phyloP scores from a whole-genome alignment of 2,888 invertebrate species.

The Cheilosia scutellata region DNA sequence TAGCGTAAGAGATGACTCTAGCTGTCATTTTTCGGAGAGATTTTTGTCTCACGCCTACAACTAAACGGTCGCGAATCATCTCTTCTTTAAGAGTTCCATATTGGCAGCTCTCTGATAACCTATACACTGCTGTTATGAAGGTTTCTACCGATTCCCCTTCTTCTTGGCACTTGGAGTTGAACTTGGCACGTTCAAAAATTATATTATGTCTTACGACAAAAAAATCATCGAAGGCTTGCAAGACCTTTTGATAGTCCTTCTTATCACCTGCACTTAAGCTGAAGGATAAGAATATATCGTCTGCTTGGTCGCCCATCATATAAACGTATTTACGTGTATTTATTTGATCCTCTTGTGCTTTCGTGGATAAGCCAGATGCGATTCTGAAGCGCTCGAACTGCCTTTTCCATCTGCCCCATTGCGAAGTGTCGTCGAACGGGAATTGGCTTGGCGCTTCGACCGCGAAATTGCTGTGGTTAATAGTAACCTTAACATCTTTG shows the following conservation, averaged over 20 bases:
- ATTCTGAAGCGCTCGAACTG: too few species aligned
- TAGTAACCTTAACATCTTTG: too few species aligned
- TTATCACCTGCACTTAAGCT: neutral
- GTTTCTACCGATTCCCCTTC: conserved; percentile 21
- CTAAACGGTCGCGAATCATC: conserved; percentile 13
- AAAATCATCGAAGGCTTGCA: neutral
- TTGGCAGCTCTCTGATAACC: conserved; percentile 18
- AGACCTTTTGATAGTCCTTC: neutral
- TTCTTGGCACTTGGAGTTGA: conserved; percentile 23
- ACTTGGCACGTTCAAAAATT: conserved; percentile 10
- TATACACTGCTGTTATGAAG: conserved; percentile 3
- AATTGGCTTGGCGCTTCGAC: too few species aligned
- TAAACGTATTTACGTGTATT: too few species aligned
- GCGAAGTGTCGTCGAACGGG: too few species aligned
- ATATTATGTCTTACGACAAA: conserved; percentile 15
- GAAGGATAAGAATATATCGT: conserved; percentile 1
- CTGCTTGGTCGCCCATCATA: conserved; percentile 1
- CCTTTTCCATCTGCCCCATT: too few species aligned
- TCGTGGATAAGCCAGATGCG: too few species aligned
- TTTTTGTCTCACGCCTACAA: conserved; percentile 21
- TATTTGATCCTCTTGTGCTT: too few species aligned
- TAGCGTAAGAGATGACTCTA: conserved; percentile 26
- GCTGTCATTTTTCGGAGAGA: conserved; percentile 25
- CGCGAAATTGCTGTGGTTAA: too few species aligned
- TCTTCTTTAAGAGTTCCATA: conserved; percentile 18